Evolutionary conservation across 2,113 vertebrate genomes (phyloP), one percentile per base, ranked within the genome.

Genomic region (Heterotis niloticus): DNA sequence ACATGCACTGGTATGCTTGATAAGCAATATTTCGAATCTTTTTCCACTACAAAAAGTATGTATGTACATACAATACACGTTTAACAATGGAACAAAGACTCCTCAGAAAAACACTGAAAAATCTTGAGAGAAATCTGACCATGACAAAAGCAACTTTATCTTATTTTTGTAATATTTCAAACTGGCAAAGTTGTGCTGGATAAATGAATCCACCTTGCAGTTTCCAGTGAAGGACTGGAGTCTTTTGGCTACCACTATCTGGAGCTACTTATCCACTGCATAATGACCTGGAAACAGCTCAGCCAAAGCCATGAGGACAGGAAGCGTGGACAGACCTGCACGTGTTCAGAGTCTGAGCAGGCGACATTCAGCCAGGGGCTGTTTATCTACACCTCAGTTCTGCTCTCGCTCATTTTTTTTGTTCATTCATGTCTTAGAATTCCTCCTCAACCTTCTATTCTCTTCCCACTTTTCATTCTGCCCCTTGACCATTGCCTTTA

Each of bases 261-360:
- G 70, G 76, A 56, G 70, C 54, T 60, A 0, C 76, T 78, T 78
- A 71, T n/a, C 3, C 1, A 12, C 28, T 20, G 14, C 59, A 3
- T 70, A 65, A 77, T n/a, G 52, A 60, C 79, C 74, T 34, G 20
- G 68, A 65, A 54, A 57, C 5, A 9, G 75, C 23, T 5, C 56
- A 64, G 76, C n/a, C n/a, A n/a, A n/a, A n/a, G n/a, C n/a, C 54
- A 64, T 24, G 16, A 10, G 34, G 34, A 66, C 24, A 69, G 62
- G 51, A 34, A 73, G 51, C 60, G 10, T 14, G 59, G 54, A 51
- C 20, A 24, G 69, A 11, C 16, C 3, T 26, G 64, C 60, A 79
- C 54, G 81, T 78, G 64, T 56, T 75, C 52, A 69, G 54, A 44
- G 67, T 23, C 73, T 44, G 51, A 29, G 56, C 34, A 26, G 71